Conservation (phyloP, 2,113 vertebrate species). For the Salvelinus alpinus region DNA sequence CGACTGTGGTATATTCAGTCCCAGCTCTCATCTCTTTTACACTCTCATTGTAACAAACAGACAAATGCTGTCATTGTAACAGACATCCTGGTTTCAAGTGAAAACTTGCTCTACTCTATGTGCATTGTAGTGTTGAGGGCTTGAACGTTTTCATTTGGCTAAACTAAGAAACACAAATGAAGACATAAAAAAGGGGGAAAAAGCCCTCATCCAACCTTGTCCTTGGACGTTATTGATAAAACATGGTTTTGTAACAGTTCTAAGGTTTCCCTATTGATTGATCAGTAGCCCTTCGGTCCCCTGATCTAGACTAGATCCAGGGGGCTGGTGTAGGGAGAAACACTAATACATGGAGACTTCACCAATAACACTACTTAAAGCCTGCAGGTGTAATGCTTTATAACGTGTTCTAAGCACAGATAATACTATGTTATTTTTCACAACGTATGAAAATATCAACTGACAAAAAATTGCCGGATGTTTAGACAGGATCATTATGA, state of each 20-base stretch:
- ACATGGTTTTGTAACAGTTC: conserved; percentile 45
- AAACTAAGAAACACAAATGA: conserved; percentile 23
- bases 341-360: background rate
- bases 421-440: too few species aligned
- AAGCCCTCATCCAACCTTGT: conserved; percentile 31
- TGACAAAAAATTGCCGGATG: too few species aligned
- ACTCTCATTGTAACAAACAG: conserved; percentile 7
- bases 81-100: conserved; percentile 20
- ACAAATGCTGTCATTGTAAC: conserved; percentile 34
- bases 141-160: conserved; percentile 43
- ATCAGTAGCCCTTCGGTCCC: conserved; percentile 35
- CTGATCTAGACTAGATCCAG: conserved; percentile 36
- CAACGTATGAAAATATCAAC: too few species aligned
- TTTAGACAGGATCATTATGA: too few species aligned
- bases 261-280: conserved; percentile 12
- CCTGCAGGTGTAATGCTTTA: too few species aligned
- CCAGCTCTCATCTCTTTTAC: conserved; percentile 8
- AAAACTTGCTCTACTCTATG: conserved; percentile 25
- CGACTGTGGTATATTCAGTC: conserved; percentile 1
- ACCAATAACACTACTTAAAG: background rate
- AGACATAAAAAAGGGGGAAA: conserved; percentile 27
- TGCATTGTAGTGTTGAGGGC: conserved; percentile 35
- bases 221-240: conserved; percentile 42
- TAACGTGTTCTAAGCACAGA: too few species aligned
- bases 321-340: conserved; percentile 13